Base-by-base conservation (phyloP, 2,113 vertebrate species). In the Heptranchias perlo region DNA sequence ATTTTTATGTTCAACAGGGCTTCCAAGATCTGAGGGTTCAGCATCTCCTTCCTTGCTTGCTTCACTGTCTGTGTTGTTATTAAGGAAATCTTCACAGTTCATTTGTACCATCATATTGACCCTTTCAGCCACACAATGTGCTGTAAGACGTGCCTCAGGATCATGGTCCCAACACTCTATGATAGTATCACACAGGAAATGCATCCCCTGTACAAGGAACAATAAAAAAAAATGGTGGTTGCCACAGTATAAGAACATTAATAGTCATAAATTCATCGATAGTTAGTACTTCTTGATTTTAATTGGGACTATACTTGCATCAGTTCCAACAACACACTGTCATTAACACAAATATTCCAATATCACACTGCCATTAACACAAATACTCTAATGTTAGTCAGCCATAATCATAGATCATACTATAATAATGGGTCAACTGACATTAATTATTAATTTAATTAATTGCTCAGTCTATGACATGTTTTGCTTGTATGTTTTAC, bases 161-260 rank as follows among this genome's bases (percentile, higher is more conserved):
- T 99, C 99, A 0, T 99, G 99, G 96, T 99, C 99, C 99, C 99
- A 99, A 97, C 98, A 99, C 97, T 99, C 98, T 0, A 97, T 98
- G 97, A 99, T 98, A 95, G 98, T 99, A 96, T 98, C 98, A 0
- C 98, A 98, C 96, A 99, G 97, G 35, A 98, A 96, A 0, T 97
- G 97, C 98, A 99, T 98, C 7, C 98, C 99, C 99, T 99, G 97
- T 3, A 62, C 44, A 95, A 18, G 44, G 94, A 95, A 69, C 44
- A 95, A 49, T 52, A 69, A 69, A 93, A 67, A 95, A 35, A 73
- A 5, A 47, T 47, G 21, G 44, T 25, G 21, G 92, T 44, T 47
- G 62, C 62, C 25, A 94, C 61, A 47, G 7, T 44, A 5, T 49
- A 62, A 69, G 14, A 58, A 91, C 58, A 73, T 16, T 67, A 69